These are phyloP conservation scores for Malurus alboscapulatus DNA, from an alignment of 2,113 vertebrate genomes.

Conservation along the genomic window DNA sequence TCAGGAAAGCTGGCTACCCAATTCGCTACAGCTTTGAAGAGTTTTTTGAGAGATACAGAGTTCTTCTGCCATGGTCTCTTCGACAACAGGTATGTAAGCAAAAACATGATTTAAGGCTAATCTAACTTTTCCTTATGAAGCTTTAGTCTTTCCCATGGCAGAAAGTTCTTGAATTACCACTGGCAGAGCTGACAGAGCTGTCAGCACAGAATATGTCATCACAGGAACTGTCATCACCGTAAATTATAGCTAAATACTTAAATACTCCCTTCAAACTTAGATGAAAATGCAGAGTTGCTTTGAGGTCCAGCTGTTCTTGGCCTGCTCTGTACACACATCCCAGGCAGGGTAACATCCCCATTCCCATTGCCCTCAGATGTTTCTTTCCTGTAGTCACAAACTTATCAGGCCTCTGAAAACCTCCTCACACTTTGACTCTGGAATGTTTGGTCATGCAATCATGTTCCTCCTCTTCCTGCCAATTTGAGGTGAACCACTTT, in stretches of 20 bases:
- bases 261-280: neutral
- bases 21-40: constrained; percentile 88
- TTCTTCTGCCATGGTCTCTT: constrained; percentile 71
- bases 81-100: constrained; percentile 40
- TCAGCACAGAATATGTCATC: neutral
- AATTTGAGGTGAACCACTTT: neutral
- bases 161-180: neutral
- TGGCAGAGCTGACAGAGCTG: neutral
- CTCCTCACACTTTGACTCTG: neutral
- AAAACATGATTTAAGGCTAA: neutral
- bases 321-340: neutral
- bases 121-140: neutral
- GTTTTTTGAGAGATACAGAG: constrained; percentile 84
- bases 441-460: neutral
- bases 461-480: neutral
- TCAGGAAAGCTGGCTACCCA: constrained; percentile 90
- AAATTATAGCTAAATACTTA: neutral
- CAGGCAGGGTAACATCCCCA: neutral
- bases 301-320: neutral
- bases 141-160: neutral
- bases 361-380: neutral
- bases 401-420: neutral
- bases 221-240: neutral
- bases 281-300: neutral
- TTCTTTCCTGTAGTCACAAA: neutral